Evolutionary conservation across 2,888 invertebrate species (phyloP), one percentile per base, ranked within the genome.

Genomic region (Trichopria drosophilae): DNA sequence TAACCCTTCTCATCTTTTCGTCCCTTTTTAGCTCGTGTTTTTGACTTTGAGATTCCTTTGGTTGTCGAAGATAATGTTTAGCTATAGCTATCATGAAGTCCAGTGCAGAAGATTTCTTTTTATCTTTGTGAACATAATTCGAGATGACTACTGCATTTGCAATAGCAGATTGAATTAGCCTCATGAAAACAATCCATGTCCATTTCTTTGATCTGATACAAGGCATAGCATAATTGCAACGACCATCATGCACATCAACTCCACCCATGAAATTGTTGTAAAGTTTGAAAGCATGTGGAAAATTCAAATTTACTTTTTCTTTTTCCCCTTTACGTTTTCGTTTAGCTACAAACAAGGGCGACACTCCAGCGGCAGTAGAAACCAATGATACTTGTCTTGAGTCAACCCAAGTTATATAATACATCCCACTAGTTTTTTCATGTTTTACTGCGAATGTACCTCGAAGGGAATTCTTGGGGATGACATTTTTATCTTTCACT

Each of bases 81-180:
- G 29, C 12, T 15, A 41, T 29, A 19, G n/a, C 41, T 28, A 39
- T 47, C 34, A 39, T 43, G 19, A 43, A 48, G 32, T 52, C 43
- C 39, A 43, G 24, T 32, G 22, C 26, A 28, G 12, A 29, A 16
- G 43, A 31, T 43, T 10, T 52, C 47, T 47, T 52, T 39, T 47
- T 39, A 9, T 18, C 23, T 34, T 43, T 32, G 18, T 24, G 42
- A 23, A 37, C 46, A 41, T 45, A 40, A 24, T 46, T 51, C 19
- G 42, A 51, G 26, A 51, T 51, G 18, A 42, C 46, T 16, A 46
- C 31, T n/a, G 39, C 37, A 43, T 48, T 51, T 45, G 31, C 31
- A 18, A 52, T 47, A 32, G 52, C 47, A 37, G 52, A 34, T 32
- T 47, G 39, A 31, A 52, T 52, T 19, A 47, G 26, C 18, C 47